Percentiles rank a stretch among this genome's conserved stretches.
Conservation (phyloP, 2,888 invertebrate species). For the Imbricaverruca yamaguchii region DNA sequence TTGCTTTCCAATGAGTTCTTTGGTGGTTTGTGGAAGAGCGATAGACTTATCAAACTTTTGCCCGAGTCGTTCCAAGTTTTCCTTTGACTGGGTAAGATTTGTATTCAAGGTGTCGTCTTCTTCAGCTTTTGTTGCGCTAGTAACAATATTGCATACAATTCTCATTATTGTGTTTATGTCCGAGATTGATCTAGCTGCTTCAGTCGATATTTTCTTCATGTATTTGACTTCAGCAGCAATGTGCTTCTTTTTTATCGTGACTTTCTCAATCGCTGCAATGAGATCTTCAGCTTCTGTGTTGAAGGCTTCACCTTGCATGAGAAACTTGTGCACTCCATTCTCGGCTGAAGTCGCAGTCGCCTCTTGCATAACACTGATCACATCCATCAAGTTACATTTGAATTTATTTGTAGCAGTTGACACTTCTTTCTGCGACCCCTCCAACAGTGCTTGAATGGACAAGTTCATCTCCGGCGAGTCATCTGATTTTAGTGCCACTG, state of each 20-base stretch:
- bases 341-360: not conserved
- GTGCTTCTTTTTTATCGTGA: not conserved
- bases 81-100: not conserved
- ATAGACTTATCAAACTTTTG: not conserved
- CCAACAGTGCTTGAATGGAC: not conserved
- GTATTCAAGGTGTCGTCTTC: not conserved
- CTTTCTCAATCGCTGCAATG: not conserved
- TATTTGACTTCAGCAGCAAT: not conserved
- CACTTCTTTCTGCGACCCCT: not conserved
- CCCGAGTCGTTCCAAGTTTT: not conserved
- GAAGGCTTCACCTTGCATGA: not conserved
- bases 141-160: not conserved
- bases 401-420: not conserved
- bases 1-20: not conserved
- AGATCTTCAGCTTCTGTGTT: not conserved
- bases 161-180: not conserved
- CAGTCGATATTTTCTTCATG: not conserved
- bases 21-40: not conserved
- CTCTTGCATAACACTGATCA: not conserved
- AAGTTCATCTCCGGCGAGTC: slow-evolving; percentile 1
- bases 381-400: not conserved
- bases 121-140: not conserved
- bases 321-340: not conserved
- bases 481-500: not conserved
- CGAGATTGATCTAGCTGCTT: not conserved